Evolutionary conservation across 2,888 invertebrate species (phyloP), one percentile per base, ranked within the genome.

Genomic region (Macrophya annulata): DNA sequence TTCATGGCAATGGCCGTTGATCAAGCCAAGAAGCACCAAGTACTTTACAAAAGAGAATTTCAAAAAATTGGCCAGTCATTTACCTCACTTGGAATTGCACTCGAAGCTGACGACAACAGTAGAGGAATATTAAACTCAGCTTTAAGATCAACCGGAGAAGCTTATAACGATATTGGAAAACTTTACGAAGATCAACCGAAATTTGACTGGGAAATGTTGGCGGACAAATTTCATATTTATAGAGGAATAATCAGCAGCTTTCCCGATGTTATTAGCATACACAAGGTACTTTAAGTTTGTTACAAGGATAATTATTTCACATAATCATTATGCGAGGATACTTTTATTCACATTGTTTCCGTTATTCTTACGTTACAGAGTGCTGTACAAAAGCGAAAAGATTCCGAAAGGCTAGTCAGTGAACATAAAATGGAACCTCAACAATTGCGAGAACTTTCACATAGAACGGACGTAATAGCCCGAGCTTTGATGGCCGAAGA

Each of bases 401-500:
- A 99, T 90, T 98, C 98, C 92, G 97, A 98, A 92, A 96, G 96
- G 89, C 94, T 97, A 89, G 96, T 94, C 84, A 95, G 96, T 55
- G 98, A 98, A 91, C 96, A 97, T 88, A 98, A 97, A 94, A 96
- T 98, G 96, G 96, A 96, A 89, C 96, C 96, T 86, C 95, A 96
- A 25, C 97, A 98, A 91, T 94, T 98, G 87, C 96, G 96, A 87
- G 97, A 97, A 91, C 96, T 99, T 15, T 95, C 96, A 87, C 95
- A 97, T 88, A 95, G 98, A 90, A 97, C 98, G 0, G 99, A 99
- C 93, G 96, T 98, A 21, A 97, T 99, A 91, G 98, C 99, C 0
- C 99, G 99, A 92, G 97, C 98, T 1, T 96, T 98, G 86, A 95
- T 99, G 93, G 99, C 99, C 84, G 99, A 99, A 95, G 96, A 99